Evolutionary conservation across 2,888 invertebrate species (phyloP).

Genomic region (Sinohyriopsis cumingii): DNA sequence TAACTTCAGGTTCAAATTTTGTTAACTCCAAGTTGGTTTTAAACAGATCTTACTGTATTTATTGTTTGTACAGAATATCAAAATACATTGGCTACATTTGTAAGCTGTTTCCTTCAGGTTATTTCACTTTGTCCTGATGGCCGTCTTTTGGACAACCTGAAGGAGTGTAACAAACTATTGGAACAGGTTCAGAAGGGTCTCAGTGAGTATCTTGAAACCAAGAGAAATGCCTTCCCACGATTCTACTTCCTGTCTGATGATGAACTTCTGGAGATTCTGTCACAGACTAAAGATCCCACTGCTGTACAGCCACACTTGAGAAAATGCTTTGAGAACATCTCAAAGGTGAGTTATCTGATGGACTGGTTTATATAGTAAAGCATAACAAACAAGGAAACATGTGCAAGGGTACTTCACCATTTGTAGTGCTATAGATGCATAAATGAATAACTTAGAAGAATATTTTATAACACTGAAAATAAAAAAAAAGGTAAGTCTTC

Average conservation of each 20-base stretch:
- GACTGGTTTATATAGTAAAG: no score
- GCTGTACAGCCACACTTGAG: slow-evolving; percentile 78
- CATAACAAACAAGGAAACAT: no score
- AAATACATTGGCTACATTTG: no score
- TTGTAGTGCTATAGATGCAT: no score
- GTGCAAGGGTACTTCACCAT: no score
- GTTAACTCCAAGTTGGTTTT: no score
- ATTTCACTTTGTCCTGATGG: slow-evolving; percentile 71
- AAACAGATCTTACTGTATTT: no score
- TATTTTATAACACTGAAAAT: no score
- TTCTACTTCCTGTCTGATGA: slow-evolving; percentile 74
- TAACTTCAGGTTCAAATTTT: no score
- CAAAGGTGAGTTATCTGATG: slow-evolving; percentile 74
- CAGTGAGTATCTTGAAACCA: slow-evolving; percentile 73
- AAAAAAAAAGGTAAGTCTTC: no score
- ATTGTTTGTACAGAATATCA: no score
- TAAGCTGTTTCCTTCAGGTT: slow-evolving; percentile 54
- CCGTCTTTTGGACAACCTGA: slow-evolving; percentile 79
- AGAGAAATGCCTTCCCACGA: slow-evolving; percentile 74
- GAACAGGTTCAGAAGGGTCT: slow-evolving; percentile 73
- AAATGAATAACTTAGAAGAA: no score
- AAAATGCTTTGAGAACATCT: slow-evolving; percentile 88
- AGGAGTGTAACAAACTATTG: slow-evolving; percentile 79
- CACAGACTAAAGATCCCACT: slow-evolving; percentile 73
- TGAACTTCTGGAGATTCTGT: slow-evolving; percentile 72